phyloP scores from a whole-genome alignment of 2,797 vertebrate genomes.

The Phataginus tricuspis region DNA sequence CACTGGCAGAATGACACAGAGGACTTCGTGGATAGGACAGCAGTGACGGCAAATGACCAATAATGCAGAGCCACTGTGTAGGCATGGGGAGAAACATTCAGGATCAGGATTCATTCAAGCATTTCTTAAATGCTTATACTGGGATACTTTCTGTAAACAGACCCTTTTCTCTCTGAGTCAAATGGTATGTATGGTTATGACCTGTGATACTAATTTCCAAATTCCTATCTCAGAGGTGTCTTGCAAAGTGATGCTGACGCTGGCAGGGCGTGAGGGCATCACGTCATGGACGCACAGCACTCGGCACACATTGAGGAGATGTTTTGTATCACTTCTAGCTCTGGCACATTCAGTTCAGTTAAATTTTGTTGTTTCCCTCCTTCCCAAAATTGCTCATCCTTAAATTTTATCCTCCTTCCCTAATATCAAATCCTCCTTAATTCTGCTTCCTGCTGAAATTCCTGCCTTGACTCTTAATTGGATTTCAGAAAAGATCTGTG shows the following conservation, averaged over 20 bases:
- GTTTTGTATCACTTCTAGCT: not conserved
- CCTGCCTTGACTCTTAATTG: not conserved
- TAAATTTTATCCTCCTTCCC: not conserved
- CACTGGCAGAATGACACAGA: not conserved
- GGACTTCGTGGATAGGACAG: not conserved
- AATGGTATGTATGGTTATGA: not conserved
- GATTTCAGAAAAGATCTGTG: not conserved
- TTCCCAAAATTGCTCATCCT: not conserved
- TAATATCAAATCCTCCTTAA: not conserved
- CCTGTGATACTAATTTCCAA: not conserved
- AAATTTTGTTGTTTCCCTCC: not conserved
- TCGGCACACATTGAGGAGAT: too few species aligned
- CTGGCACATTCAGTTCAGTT: not conserved
- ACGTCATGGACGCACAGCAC: not conserved
- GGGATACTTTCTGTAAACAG: not conserved
- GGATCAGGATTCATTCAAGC: not conserved
- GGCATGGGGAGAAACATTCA: not conserved
- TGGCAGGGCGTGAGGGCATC: not conserved
- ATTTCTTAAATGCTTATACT: not conserved
- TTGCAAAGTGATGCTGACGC: too few species aligned
- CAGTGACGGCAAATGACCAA: not conserved
- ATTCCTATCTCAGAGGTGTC: not conserved
- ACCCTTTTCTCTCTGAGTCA: not conserved
- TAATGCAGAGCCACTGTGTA: not conserved
- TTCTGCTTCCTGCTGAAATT: not conserved